phyloP scores from a whole-genome alignment of 2,797 vertebrate genomes.

The Astyanax mexicanus region DNA sequence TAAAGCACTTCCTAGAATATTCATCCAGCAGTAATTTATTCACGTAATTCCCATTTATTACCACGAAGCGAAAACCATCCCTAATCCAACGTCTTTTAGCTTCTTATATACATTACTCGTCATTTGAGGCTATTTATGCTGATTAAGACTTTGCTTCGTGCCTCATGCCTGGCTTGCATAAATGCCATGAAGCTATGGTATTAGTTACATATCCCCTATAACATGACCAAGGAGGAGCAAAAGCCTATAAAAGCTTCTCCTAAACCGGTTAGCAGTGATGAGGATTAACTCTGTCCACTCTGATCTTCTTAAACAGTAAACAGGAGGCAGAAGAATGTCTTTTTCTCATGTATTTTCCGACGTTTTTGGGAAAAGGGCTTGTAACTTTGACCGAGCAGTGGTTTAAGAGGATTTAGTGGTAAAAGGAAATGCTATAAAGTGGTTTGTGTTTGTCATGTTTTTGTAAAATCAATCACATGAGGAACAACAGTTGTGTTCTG shows the following conservation, averaged over 20 bases:
- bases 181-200: neutral
- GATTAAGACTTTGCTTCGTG: slow-evolving; percentile 19
- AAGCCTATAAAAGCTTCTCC: neutral
- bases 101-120: slow-evolving; percentile 6
- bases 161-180: slow-evolving; percentile 22
- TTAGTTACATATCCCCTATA: slow-evolving; percentile 4
- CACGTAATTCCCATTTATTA: slow-evolving; percentile 32
- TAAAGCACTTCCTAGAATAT: neutral
- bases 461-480: slow-evolving; percentile 5
- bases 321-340: slow-evolving; percentile 16
- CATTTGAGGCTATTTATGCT: slow-evolving; percentile 40
- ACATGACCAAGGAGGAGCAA: neutral
- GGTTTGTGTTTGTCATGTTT: slow-evolving; percentile 27
- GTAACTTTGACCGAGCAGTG: neutral
- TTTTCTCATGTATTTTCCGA: neutral
- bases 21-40: slow-evolving; percentile 25
- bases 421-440: slow-evolving; percentile 6
- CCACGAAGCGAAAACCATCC: slow-evolving; percentile 30
- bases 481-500: neutral
- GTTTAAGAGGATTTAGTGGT: slow-evolving; percentile 27
- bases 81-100: slow-evolving; percentile 36
- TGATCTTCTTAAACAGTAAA: neutral
- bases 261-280: slow-evolving; percentile 8
- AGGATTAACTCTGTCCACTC: slow-evolving; percentile 26
- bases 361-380: no score